phyloP scores from a whole-genome alignment of 2,113 vertebrate species.

The Caranx melampygus region DNA sequence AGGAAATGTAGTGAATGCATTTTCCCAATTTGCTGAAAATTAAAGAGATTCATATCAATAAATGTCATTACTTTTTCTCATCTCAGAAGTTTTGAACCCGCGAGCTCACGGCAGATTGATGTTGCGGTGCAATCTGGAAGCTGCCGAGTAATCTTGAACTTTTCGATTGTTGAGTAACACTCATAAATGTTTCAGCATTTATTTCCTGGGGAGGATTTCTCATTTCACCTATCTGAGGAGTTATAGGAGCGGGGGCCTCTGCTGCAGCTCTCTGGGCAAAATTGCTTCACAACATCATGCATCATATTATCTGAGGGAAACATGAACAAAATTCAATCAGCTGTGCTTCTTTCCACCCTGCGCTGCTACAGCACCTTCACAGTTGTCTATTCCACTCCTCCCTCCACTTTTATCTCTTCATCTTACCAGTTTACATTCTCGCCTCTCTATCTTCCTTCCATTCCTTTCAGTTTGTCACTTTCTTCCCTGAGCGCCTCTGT shows the following conservation, averaged over 20 bases:
- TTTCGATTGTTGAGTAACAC: slow-evolving; percentile 14
- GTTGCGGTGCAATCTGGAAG: not conserved
- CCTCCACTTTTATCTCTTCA: not conserved
- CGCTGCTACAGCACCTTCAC: slow-evolving; percentile 2
- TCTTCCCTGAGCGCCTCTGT: not conserved
- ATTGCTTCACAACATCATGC: slow-evolving; percentile 38
- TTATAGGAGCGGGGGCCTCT: not conserved
- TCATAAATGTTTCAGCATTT: slow-evolving; percentile 35
- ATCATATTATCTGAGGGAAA: slow-evolving; percentile 47
- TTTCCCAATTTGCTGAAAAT: slow-evolving; percentile 17
- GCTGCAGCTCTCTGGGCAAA: slow-evolving; percentile 6
- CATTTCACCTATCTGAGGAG: slow-evolving; percentile 14
- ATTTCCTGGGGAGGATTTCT: slow-evolving; percentile 22
- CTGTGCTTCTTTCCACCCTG: not conserved
- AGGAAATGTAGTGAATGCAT: not conserved
- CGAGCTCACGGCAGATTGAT: slow-evolving; percentile 13
- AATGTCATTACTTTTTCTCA: slow-evolving; percentile 25
- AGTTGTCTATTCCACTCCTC: not conserved
- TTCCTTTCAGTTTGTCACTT: not conserved
- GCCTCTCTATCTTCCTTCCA: not conserved
- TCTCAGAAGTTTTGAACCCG: slow-evolving; percentile 2
- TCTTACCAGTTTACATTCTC: not conserved
- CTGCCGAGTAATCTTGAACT: not conserved
- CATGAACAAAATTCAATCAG: slow-evolving; percentile 26
- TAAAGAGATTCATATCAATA: slow-evolving; percentile 39